phyloP scores from a whole-genome alignment of 2,888 invertebrate species.

The Erpobdella octoculata region DNA sequence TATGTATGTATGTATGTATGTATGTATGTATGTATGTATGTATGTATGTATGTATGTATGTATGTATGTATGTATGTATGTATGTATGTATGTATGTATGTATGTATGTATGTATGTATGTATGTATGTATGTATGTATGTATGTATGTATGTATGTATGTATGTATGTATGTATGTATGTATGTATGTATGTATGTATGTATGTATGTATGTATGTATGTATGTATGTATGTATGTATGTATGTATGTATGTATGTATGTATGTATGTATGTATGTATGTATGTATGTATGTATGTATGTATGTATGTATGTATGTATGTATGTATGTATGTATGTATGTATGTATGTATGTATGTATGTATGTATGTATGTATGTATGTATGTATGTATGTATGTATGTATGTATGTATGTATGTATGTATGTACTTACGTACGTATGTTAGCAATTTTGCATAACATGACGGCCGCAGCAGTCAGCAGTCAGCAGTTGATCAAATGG shows the following conservation, averaged over 20 bases:
- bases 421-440: no score
- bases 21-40: constrained; percentile 1
- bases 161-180: constrained; percentile 1
- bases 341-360: constrained; percentile 5
- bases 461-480: no score
- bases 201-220: not conserved
- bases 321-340: constrained; percentile 1
- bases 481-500: no score
- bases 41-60: not conserved
- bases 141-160: not conserved
- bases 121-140: not conserved
- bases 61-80: not conserved
- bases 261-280: not conserved
- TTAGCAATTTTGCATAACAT: no score
- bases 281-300: not conserved
- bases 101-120: not conserved
- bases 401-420: no score
- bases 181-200: constrained; percentile 1
- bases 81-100: not conserved
- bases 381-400: no score
- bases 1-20: not conserved
- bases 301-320: not conserved
- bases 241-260: constrained; percentile 6
- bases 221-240: not conserved
- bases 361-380: constrained; percentile 17